Evolutionary conservation across 2,797 vertebrate genomes (phyloP).

Genomic region (Hafferia zeledoni): DNA sequence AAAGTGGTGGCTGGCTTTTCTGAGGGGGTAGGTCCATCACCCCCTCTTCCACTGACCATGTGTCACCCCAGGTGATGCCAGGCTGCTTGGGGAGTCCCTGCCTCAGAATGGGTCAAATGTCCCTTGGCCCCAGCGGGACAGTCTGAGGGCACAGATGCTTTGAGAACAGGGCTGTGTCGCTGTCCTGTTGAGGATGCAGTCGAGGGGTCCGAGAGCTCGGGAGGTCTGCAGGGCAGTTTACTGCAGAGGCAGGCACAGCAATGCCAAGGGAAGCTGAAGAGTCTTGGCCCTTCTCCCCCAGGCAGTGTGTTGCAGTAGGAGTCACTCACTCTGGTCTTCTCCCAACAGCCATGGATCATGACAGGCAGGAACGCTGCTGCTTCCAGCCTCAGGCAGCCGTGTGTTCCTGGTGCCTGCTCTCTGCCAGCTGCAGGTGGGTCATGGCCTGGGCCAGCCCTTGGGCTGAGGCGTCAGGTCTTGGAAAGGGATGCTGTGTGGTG

Average conservation of each 20-base stretch:
- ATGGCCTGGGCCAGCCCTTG: background rate
- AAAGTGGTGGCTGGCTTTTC: background rate
- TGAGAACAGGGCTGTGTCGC: background rate
- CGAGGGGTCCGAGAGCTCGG: background rate
- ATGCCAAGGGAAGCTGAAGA: background rate
- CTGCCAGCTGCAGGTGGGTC: background rate
- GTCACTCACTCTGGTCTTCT: background rate
- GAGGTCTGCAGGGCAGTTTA: background rate
- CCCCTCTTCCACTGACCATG: background rate
- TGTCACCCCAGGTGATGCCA: constrained; percentile 20
- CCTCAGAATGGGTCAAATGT: background rate
- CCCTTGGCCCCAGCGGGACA: background rate
- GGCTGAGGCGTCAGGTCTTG: background rate
- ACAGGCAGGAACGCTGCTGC: background rate
- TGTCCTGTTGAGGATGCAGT: background rate
- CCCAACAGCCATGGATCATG: background rate
- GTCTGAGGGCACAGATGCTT: background rate
- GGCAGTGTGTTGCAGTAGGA: background rate
- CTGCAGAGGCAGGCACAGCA: rapidly evolving
- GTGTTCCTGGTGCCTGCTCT: background rate
- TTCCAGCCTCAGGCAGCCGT: background rate
- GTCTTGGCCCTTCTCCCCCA: background rate
- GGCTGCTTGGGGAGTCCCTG: background rate
- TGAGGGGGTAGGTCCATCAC: background rate
- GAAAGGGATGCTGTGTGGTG: background rate